phyloP scores from a whole-genome alignment of 2,113 vertebrate genomes.

The Thermophis baileyi region DNA sequence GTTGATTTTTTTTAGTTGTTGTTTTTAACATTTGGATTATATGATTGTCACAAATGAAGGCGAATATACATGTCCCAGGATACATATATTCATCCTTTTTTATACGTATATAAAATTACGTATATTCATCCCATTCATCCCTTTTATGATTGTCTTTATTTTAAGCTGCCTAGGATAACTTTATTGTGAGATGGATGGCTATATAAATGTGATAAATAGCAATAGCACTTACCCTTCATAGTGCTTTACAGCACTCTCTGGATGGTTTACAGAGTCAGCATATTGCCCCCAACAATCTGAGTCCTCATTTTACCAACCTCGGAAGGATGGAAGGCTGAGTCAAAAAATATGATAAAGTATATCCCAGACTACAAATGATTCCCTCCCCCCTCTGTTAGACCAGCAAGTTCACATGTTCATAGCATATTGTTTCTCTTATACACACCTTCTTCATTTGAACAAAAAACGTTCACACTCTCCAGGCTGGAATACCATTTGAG shows the following conservation, averaged over 20 bases:
- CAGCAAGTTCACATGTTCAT: background rate
- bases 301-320: background rate
- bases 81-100: background rate
- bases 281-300: background rate
- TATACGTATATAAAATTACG: background rate
- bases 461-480: background rate
- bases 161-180: background rate
- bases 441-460: background rate
- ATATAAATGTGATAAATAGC: background rate
- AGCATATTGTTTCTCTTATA: background rate
- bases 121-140: background rate
- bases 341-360: background rate
- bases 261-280: background rate
- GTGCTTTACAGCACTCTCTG: background rate
- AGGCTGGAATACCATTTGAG: background rate
- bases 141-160: background rate
- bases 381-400: background rate
- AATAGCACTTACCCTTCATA: background rate
- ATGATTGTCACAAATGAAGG: background rate
- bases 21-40: background rate
- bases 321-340: background rate
- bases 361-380: too few species aligned
- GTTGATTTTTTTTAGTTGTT: background rate
- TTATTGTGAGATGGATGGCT: background rate
- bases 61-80: background rate